Conservation (phyloP, 1,140 invertebrate species). For the Apis florea region DNA sequence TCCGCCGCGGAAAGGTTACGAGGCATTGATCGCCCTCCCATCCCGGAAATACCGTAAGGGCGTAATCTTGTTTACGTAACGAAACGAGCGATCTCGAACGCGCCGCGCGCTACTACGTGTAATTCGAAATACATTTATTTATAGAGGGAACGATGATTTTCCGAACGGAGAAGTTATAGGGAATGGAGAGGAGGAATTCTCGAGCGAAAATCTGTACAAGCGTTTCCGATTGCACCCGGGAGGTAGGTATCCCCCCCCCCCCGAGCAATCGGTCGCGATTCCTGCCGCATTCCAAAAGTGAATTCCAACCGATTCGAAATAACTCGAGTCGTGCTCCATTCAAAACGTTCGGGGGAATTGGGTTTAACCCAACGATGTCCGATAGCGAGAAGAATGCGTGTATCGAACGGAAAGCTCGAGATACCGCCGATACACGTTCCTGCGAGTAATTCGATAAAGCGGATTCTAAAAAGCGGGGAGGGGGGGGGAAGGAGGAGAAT, state of each 20-base stretch:
- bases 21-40: slow-evolving; percentile 54
- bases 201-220: slow-evolving; percentile 8
- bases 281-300: slow-evolving; percentile 12
- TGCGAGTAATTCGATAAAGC: too few species aligned
- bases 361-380: neutral
- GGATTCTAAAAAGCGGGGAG: too few species aligned
- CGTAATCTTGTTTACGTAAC: neutral
- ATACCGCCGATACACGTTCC: neutral
- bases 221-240: slow-evolving; percentile 7
- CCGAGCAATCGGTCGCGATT: slow-evolving; percentile 34
- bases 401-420: neutral
- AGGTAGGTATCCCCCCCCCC: too few species aligned
- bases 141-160: too few species aligned
- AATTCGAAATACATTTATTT: too few species aligned
- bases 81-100: neutral
- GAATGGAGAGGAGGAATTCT: too few species aligned
- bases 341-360: slow-evolving; percentile 18
- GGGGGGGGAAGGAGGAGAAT: neutral
- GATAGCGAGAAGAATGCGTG: slow-evolving; percentile 7
- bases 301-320: slow-evolving; percentile 32
- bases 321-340: slow-evolving; percentile 22
- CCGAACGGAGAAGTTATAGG: too few species aligned
- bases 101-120: too few species aligned
- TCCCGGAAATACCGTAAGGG: neutral
- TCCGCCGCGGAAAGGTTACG: slow-evolving; percentile 51